Conservation (phyloP, 2,797 vertebrate genomes). For the Trachurus trachurus region DNA sequence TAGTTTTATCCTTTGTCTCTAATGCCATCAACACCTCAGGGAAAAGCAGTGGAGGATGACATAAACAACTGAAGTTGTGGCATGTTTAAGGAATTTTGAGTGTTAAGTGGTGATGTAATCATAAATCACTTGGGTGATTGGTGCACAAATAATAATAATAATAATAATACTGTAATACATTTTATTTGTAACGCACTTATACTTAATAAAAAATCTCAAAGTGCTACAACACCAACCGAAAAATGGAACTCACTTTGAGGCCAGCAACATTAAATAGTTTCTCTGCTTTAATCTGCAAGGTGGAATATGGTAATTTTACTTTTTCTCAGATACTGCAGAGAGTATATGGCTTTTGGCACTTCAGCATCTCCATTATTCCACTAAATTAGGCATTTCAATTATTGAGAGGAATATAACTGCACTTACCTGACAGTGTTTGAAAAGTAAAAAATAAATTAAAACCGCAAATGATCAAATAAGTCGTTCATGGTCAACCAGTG, state of each 20-base stretch:
- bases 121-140: constrained; percentile 52
- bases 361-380: no score
- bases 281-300: constrained; percentile 28
- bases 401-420: constrained; percentile 4
- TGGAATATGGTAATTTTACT: constrained; percentile 18
- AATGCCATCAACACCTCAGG: no score
- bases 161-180: no score
- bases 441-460: not conserved
- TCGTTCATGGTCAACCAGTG: not conserved
- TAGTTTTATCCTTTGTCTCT: no score
- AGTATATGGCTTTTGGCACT: not conserved
- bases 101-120: constrained; percentile 52
- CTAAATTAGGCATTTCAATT: constrained; percentile 14
- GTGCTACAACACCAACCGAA: no score
- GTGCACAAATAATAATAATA: constrained; percentile 16
- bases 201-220: no score
- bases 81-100: constrained; percentile 25
- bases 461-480: not conserved
- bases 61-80: not conserved
- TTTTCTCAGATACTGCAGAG: constrained; percentile 20
- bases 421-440: not conserved
- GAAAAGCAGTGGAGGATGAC: no score
- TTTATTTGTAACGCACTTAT: no score
- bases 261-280: constrained; percentile 21
- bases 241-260: not conserved